Percentiles rank a stretch among this genome's conserved stretches.
phyloP scores from a whole-genome alignment of 1,140 invertebrate species.

The Drosophila auraria region DNA sequence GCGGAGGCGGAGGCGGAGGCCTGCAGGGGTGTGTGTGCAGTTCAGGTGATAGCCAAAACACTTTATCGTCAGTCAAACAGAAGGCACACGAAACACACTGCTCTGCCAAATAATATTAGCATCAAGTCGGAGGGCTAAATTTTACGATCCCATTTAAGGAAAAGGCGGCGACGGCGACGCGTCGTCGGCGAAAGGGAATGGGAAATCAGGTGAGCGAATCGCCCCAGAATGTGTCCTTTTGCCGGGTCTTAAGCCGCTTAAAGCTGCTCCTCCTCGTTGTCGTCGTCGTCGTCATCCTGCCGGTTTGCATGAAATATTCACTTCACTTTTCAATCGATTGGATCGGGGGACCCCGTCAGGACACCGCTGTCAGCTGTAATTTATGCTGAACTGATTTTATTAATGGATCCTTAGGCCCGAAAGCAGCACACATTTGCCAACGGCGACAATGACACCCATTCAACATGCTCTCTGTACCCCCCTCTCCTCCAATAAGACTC shows the following conservation, averaged over 20 bases:
- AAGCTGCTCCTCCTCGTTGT: constrained; percentile 14
- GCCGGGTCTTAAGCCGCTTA: constrained; percentile 28
- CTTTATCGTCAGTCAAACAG: constrained; percentile 51
- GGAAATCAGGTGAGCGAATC: constrained; percentile 5
- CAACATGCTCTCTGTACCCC: not conserved
- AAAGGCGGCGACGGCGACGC: not conserved
- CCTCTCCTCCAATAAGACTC: no score
- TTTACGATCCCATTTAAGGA: constrained; percentile 45
- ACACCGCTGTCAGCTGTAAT: constrained; percentile 46
- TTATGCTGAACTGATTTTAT: constrained; percentile 62
- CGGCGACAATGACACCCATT: constrained; percentile 51
- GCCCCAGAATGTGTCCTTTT: not conserved
- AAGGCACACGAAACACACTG: constrained; percentile 32
- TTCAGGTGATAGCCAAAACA: constrained; percentile 48
- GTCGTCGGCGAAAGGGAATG: not conserved
- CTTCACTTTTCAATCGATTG: constrained; percentile 64
- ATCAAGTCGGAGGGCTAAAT: constrained; percentile 27
- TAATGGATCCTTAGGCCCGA: constrained; percentile 51
- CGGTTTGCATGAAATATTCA: constrained; percentile 39
- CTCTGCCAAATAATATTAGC: constrained; percentile 46
- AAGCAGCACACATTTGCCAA: constrained; percentile 38
- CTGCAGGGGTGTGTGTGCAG: constrained; percentile 10
- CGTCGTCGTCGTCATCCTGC: constrained; percentile 1
- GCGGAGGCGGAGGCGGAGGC: no score
- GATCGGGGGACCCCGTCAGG: constrained; percentile 5